A percentile compares a stretch with the other conserved stretches of the same genome.
Conservation (phyloP, 2,888 invertebrate genomes). For the Yponomeuta sedellus region DNA sequence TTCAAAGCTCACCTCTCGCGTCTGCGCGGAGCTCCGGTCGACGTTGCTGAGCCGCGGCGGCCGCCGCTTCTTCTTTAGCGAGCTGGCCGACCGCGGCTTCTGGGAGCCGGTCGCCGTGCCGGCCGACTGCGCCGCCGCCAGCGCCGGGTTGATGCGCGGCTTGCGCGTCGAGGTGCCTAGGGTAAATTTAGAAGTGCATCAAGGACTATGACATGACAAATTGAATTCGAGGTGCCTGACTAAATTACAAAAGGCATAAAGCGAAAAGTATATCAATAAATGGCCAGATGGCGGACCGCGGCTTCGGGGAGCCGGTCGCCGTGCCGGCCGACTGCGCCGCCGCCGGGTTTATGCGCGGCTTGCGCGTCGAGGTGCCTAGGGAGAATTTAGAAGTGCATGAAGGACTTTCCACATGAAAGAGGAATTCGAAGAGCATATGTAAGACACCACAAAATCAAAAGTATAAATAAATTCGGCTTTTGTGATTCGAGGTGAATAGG, state of each 20-base stretch:
- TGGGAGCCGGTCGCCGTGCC: constrained; percentile 73
- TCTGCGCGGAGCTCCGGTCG: constrained; percentile 93
- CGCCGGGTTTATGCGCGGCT: constrained; percentile 97
- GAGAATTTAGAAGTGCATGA: neutral
- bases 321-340: constrained; percentile 92
- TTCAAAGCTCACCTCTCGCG: constrained; percentile 83
- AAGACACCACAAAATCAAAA: no score
- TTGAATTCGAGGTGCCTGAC: no score
- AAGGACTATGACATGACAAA: no score
- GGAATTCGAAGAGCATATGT: no score
- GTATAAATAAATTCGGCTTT: no score
- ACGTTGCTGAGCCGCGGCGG: constrained; percentile 93
- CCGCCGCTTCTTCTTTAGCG: constrained; percentile 75
- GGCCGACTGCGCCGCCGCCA: constrained; percentile 95
- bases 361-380: constrained; percentile 89
- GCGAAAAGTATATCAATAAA: no score
- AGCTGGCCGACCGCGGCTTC: constrained; percentile 74
- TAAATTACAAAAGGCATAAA: no score
- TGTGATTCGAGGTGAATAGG: no score
- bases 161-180: constrained; percentile 92
- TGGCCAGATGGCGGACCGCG: constrained; percentile 73
- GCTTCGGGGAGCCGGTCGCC: constrained; percentile 68
- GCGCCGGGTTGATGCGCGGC: constrained; percentile 96
- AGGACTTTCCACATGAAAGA: no score
- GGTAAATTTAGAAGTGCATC: neutral